Evolutionary conservation across 2,888 invertebrate species (phyloP), one percentile per base, ranked within the genome.

Genomic region (Hirudinaria manillensis): DNA sequence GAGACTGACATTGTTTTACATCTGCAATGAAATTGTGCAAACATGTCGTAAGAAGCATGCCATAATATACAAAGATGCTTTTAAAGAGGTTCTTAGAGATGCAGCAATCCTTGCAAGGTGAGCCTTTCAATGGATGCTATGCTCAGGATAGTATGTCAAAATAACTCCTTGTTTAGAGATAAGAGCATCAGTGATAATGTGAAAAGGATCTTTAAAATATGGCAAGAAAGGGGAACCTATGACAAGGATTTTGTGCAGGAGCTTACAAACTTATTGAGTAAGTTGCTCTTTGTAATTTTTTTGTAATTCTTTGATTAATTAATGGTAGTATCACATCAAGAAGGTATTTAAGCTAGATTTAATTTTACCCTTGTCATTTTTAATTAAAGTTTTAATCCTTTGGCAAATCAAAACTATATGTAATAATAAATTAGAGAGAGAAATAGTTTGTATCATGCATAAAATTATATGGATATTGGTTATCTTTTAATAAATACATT

Each of bases 21-120:
- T 97, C 83, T 95, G 96, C 27, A 97, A 97, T 86, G 97, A 97
- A 89, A 95, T 97, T 74, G 93, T 97, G 80, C 97, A 97, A 85
- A 95, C 95, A 85, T 93, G 94, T 79, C 95, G 94, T 84, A 88
- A 94, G 81, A 94, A 94, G 85, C 82, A 84, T 77, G 92, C 91
- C 78, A 91, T 91, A 83, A 78, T 83, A 55, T 84, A 83, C 67
- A 92, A 93, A 80, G 93, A 93, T 81, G 92, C 93, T 81, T 97
- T 95, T 92, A 93, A 93, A 56, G 92, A 92, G 56, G 92, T 93
- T 76, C 87, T 97, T 74, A 93, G 93, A 84, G 91, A 94, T 83
- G 96, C 96, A 3, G 93, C 93, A 10, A 91, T 93, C 19, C 81
- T 84, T 75, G 84, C 86, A 65, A 83, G 84, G 86, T 87, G 81